Conservation (phyloP, 2,113 vertebrate species). For the Boleophthalmus pectinirostris region DNA sequence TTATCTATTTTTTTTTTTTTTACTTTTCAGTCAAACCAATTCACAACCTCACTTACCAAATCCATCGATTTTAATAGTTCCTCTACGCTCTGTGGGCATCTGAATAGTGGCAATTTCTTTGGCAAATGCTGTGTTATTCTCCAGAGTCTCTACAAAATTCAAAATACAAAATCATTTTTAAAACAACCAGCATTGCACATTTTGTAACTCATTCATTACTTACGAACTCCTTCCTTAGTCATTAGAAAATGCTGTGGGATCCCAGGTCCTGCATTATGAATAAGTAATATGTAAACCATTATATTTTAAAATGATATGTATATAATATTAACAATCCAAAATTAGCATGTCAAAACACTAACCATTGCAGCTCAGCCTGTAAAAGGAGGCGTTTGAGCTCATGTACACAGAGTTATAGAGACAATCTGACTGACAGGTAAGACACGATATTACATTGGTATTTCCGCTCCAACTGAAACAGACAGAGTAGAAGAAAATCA, state of each 20-base stretch:
- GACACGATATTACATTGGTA: constrained; percentile 61
- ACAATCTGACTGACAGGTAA: constrained; percentile 86
- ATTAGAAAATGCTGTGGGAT: constrained; percentile 77
- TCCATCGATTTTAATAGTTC: constrained; percentile 63
- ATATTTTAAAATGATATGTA: too few relatives aligned
- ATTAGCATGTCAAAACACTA: constrained; percentile 14
- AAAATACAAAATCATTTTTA: neutral
- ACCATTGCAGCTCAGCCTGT: constrained; percentile 86
- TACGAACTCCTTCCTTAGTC: constrained; percentile 43
- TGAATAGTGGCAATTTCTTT: constrained; percentile 76
- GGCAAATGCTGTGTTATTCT: constrained; percentile 82
- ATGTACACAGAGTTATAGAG: constrained; percentile 88
- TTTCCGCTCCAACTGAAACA: neutral
- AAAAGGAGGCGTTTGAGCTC: constrained; percentile 84
- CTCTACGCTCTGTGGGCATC: constrained; percentile 81
- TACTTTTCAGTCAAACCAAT: neutral
- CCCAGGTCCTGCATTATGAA: constrained; percentile 83
- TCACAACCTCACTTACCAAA: constrained; percentile 75
- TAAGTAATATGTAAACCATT: constrained; percentile 5
- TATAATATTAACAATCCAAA: neutral
- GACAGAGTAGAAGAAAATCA: neutral
- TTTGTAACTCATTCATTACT: neutral
- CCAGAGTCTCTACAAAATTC: constrained; percentile 79
- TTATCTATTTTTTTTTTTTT: neutral
- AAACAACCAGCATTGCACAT: neutral